Evolutionary conservation across 2,888 invertebrate species (phyloP).

Genomic region (Platynereis dumerilii): DNA sequence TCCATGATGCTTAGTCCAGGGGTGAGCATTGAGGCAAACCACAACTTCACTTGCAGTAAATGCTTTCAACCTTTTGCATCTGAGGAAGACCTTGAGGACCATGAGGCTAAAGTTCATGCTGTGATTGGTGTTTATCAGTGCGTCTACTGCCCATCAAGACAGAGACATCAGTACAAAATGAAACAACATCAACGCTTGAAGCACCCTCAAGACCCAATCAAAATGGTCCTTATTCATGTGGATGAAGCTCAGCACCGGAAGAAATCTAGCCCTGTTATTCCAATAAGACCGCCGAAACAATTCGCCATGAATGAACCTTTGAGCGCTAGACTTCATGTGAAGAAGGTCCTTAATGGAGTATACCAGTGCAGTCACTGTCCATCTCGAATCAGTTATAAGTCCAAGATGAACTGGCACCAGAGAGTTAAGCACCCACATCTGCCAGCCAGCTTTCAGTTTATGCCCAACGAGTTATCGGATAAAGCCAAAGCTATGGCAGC

Average conservation of each 20-base stretch:
- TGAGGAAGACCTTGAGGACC: background rate
- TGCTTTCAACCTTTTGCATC: background rate
- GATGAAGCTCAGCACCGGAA: constrained; percentile 1
- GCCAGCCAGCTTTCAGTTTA: background rate
- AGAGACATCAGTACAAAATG: constrained; percentile 5
- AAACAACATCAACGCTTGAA: constrained; percentile 1
- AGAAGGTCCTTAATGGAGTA: background rate
- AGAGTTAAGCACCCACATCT: background rate
- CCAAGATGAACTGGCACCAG: constrained; percentile 7
- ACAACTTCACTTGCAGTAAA: background rate
- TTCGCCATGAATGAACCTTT: too few species aligned
- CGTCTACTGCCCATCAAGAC: background rate
- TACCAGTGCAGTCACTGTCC: constrained; percentile 2
- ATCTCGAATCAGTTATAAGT: constrained; percentile 6
- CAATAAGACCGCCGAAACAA: too few species aligned
- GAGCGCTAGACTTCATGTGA: background rate
- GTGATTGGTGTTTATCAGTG: background rate
- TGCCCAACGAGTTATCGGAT: background rate
- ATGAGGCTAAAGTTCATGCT: background rate
- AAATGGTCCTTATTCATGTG: background rate
- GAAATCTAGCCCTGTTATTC: too few species aligned
- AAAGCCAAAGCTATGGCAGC: background rate
- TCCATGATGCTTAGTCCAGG: background rate
- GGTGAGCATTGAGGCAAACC: background rate
- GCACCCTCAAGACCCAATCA: background rate